These are phyloP conservation scores for Himalopsyche phryganea DNA, from an alignment of 1,140 invertebrate genomes.

Conservation along the genomic window DNA sequence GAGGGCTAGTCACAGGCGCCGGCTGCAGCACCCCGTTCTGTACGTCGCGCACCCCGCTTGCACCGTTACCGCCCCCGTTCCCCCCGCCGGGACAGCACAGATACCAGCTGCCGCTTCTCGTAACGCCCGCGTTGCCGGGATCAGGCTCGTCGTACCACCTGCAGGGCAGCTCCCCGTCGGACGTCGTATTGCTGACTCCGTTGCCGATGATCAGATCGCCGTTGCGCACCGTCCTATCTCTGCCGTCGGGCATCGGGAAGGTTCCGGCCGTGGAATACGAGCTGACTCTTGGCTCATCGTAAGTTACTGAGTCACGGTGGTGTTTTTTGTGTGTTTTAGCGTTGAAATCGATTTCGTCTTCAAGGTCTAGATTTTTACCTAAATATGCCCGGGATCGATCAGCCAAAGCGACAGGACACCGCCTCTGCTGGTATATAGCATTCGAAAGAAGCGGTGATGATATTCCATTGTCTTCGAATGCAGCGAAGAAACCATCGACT, in stretches of 20 bases:
- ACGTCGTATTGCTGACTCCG: no score
- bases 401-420: slow-evolving; percentile 20
- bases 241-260: slow-evolving; percentile 49
- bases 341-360: slow-evolving; percentile 17
- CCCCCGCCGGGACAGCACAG: slow-evolving; percentile 48
- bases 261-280: slow-evolving; percentile 51
- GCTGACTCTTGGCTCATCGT: slow-evolving; percentile 25
- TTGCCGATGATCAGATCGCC: slow-evolving; percentile 20
- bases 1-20: slow-evolving; percentile 23
- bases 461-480: slow-evolving; percentile 36
- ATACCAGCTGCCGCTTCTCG: slow-evolving; percentile 48
- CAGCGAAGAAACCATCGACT: slow-evolving; percentile 30
- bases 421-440: slow-evolving; percentile 37
- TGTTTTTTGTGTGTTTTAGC: no score
- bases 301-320: slow-evolving; percentile 8
- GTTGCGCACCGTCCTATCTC: slow-evolving; percentile 41
- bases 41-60: slow-evolving; percentile 42
- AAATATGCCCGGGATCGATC: slow-evolving; percentile 28
- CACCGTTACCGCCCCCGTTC: slow-evolving; percentile 42
- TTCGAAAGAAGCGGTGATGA: slow-evolving; percentile 37
- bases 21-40: slow-evolving; percentile 19
- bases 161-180: no score
- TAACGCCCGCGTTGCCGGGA: slow-evolving; percentile 36
- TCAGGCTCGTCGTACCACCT: slow-evolving; percentile 26
- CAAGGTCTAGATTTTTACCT: slow-evolving; percentile 31